Conservation (phyloP, 2,797 vertebrate genomes). For the Halcyon badia region DNA sequence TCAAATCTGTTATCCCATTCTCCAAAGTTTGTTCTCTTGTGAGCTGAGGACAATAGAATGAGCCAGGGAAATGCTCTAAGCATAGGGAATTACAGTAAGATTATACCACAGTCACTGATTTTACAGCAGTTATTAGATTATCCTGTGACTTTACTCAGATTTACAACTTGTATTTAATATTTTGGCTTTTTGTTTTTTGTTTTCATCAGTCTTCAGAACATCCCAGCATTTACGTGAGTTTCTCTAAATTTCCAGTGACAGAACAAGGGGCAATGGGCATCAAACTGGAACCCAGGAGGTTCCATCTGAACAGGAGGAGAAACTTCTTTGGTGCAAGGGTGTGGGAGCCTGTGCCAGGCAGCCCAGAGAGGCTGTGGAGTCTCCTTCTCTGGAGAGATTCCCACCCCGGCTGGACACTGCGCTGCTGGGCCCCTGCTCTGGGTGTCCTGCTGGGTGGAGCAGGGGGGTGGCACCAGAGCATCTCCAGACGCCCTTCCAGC, state of each 20-base stretch:
- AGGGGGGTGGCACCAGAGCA: background rate
- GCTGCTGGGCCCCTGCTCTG: background rate
- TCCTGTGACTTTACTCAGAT: background rate
- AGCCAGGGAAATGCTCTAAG: background rate
- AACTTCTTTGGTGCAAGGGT: background rate
- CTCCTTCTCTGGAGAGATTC: background rate
- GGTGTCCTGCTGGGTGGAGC: background rate
- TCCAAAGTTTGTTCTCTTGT: constrained; percentile 16
- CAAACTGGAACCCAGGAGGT: background rate
- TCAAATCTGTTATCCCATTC: constrained; percentile 29
- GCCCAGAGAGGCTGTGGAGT: background rate
- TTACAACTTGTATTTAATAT: background rate
- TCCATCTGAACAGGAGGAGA: background rate
- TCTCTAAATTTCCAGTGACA: background rate
- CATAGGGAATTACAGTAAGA: background rate
- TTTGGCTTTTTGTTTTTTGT: background rate
- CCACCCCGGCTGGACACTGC: background rate
- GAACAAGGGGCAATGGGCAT: background rate
- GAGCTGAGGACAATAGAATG: constrained; percentile 47
- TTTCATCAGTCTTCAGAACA: background rate
- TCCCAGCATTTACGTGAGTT: background rate
- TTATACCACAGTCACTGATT: background rate
- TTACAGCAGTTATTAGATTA: background rate
- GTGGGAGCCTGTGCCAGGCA: background rate
- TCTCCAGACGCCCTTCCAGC: background rate